phyloP scores from a whole-genome alignment of 2,888 invertebrate genomes.

The Chrysolina americana region DNA sequence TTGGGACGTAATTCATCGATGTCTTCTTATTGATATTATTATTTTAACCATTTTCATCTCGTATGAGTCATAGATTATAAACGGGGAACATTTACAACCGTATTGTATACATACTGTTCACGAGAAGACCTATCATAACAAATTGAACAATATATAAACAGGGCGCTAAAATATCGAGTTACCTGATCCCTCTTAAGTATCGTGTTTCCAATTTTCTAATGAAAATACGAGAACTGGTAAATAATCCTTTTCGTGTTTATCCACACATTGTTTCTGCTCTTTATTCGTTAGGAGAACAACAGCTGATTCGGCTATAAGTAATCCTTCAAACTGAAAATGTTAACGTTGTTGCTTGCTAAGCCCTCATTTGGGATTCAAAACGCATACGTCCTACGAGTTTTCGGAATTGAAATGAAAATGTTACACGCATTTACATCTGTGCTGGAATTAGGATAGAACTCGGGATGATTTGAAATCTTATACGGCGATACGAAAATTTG shows the following conservation, averaged over 20 bases:
- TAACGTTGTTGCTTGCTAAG: background rate
- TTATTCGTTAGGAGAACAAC: background rate
- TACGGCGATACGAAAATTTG: background rate
- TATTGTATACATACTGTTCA: background rate
- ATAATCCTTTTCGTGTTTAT: background rate
- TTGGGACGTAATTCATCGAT: too few relatives aligned
- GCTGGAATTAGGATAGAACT: background rate
- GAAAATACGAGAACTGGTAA: conserved; percentile 9
- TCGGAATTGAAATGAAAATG: conserved; percentile 12
- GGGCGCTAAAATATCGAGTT: background rate
- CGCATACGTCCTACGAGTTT: background rate
- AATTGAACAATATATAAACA: background rate
- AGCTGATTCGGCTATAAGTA: background rate
- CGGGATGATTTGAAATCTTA: background rate
- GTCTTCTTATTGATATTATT: too few relatives aligned
- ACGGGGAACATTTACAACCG: too few relatives aligned
- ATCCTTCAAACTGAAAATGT: conserved; percentile 13
- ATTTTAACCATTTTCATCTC: too few relatives aligned
- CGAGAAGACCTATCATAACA: background rate
- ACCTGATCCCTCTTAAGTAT: background rate
- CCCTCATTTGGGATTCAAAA: background rate
- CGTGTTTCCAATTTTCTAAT: conserved; percentile 1
- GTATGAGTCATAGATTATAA: too few relatives aligned
- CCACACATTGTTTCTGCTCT: background rate
- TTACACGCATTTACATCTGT: background rate